Percentiles rank a stretch among this genome's conserved stretches.
These are phyloP conservation scores for Emydocephalus ijimae DNA, from an alignment of 2,113 vertebrate genomes.

Conservation along the genomic window DNA sequence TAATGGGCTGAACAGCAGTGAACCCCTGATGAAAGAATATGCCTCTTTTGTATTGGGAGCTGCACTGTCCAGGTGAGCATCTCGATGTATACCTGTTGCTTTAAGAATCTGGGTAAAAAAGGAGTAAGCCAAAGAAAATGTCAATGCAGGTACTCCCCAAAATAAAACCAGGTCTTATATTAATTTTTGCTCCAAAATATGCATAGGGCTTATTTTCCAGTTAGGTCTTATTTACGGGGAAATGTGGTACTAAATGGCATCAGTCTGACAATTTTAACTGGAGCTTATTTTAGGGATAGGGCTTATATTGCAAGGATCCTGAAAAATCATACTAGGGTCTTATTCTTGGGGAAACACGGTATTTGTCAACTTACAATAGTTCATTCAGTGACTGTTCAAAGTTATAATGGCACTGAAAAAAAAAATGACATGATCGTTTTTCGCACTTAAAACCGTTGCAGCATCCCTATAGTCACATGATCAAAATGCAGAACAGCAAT, in stretches of 20 bases:
- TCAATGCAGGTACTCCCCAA: background rate
- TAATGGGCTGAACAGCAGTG: constrained; percentile 80
- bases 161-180: too few relatives aligned
- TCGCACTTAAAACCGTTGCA: background rate
- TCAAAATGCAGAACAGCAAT: background rate
- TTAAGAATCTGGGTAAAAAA: background rate
- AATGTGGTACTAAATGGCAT: too few relatives aligned
- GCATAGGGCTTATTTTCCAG: too few relatives aligned
- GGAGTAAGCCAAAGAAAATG: background rate
- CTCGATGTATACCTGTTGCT: too few relatives aligned
- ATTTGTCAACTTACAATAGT: background rate
- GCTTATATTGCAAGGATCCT: too few relatives aligned
- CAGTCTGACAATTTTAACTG: too few relatives aligned
- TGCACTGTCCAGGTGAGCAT: constrained; percentile 81
- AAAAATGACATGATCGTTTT: background rate
- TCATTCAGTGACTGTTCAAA: background rate
- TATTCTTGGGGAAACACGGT: too few relatives aligned
- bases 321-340: too few relatives aligned
- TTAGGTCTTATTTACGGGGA: too few relatives aligned
- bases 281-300: too few relatives aligned
- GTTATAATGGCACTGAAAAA: background rate
- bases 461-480: background rate
- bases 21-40: constrained; percentile 78
- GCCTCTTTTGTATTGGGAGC: constrained; percentile 90
- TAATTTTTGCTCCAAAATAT: too few relatives aligned